Evolutionary conservation across 2,888 invertebrate genomes (phyloP), one percentile per base, ranked within the genome.

Genomic region (Lutraria lutraria): DNA sequence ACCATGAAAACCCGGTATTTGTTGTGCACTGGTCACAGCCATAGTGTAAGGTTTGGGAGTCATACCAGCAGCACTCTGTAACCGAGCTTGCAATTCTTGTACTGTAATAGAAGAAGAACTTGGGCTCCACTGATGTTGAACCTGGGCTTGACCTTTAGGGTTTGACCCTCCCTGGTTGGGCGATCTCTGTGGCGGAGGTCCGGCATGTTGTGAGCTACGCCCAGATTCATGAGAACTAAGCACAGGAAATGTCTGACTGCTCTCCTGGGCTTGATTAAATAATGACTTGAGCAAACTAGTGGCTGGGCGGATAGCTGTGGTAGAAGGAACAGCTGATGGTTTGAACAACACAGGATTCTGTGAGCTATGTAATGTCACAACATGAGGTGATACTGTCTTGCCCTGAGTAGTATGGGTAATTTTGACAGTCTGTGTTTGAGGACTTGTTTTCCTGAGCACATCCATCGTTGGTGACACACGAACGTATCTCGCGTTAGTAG

Each of bases 361-460:
- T 72, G 80, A 54, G 53, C 81, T 83, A 54, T 88, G 83, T 54
- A 87, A 68, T 12, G 68, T 83, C 72, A 87, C 82, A n/a, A 88
- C 81, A 43, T 83, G 79, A 76, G 83, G 76, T 16, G 34, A 25
- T 52, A 53, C 52, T 63, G 68, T 83, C 54, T 88, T 90, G 56
- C 86, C 88, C 86, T 90, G 90, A 88, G 85, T 85, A 81, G 82
- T 29, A 54, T 83, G 79, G 53, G 83, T 68, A 81, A 87, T 29
- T 83, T 82, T 87, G 4, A 82, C 82, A 31, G 83, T 80, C 68
- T 87, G 87, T 43, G 84, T 80, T 79, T 91, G 88, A 34, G 92
- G 92, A 13, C 90, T 90, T n/a, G 85, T 76, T 89, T 92, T 92
- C 91, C 91, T 91, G 91, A 91, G 90, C 56, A 31, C 56, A 15